Evolutionary conservation across 2,888 invertebrate genomes (phyloP), one percentile per base, ranked within the genome.

Genomic region (Thymelicus sylvestris): DNA sequence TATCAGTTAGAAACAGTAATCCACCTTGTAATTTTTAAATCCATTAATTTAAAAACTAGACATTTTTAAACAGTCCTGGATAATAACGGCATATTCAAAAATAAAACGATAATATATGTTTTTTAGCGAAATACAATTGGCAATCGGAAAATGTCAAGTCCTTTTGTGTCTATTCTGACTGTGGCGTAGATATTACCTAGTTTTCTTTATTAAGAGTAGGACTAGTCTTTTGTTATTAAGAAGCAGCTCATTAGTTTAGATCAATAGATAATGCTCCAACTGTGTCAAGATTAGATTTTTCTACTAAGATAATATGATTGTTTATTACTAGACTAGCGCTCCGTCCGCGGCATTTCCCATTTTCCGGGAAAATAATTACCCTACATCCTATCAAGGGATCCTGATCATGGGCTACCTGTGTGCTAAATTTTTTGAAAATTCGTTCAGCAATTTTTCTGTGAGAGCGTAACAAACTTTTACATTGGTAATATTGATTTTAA

Each of bases 231-330:
- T 52, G 52, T 19, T 52, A 7, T 52, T 19, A 7, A 52, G 50
- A 19, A 52, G 1, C 50, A 8, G 52, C 52, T 52, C 52, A 52
- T 52, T 52, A 52, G 52, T 52, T 52, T 52, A 10, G 52, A 52
- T 52, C 52, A 19, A 7, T 7, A 52, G 52, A 52, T 52, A 19
- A 52, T 2, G 13, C 15, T 19, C 52, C 15, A 52, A 6, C 41
- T 19, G 52, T 19, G 19, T 19, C 19, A 52, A 52, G 52, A 52
- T 15, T 52, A 52, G 52, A 52, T 52, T 52, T 15, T 52, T 52
- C 19, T 52, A 19, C 19, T 19, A 19, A 15, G 52, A 52, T 52
- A 52, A 7, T 41, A 41, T 19, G 52, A 19, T 19, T 52, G 19
- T 52, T 7, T 13, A 52, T 19, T 15, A 52, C 19, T 15, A 52